Percentiles rank a stretch among this genome's conserved stretches.
Conservation (phyloP, 2,888 invertebrate genomes). For the Megaustenia siamemsis region DNA sequence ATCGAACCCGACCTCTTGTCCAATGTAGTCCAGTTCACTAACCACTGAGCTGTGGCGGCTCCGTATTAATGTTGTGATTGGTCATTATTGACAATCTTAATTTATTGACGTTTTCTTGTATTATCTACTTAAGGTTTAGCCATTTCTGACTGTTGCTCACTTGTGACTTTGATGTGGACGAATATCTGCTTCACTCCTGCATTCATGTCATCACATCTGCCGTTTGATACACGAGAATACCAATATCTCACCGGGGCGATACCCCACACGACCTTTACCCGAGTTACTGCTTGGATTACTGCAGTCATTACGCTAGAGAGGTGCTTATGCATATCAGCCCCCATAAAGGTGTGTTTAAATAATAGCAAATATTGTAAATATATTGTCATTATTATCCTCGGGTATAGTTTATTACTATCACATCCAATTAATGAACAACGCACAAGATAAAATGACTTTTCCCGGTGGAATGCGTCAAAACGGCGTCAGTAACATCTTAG, state of each 20-base stretch:
- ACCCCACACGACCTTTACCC: background rate
- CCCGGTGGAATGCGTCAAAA: no score
- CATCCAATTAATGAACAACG: no score
- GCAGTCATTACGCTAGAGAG: background rate
- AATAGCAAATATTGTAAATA: no score
- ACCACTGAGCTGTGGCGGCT: no score
- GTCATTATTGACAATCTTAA: no score
- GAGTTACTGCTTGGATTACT: background rate
- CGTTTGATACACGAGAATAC: background rate
- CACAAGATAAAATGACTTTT: no score
- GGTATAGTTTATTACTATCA: no score
- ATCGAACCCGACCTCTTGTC: no score
- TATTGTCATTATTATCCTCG: no score
- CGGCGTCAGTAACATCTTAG: no score
- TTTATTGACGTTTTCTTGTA: background rate
- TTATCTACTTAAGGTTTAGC: background rate
- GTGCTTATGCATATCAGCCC: background rate
- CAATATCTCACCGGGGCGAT: background rate
- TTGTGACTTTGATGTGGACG: background rate
- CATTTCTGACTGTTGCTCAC: background rate
- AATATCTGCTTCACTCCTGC: background rate
- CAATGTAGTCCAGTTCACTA: no score
- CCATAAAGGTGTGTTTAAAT: background rate
- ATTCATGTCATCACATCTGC: background rate
- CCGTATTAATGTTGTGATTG: no score